Percentiles rank a stretch among this genome's conserved stretches.
phyloP scores from a whole-genome alignment of 2,888 invertebrate species.

The Cosmia pyralina region DNA sequence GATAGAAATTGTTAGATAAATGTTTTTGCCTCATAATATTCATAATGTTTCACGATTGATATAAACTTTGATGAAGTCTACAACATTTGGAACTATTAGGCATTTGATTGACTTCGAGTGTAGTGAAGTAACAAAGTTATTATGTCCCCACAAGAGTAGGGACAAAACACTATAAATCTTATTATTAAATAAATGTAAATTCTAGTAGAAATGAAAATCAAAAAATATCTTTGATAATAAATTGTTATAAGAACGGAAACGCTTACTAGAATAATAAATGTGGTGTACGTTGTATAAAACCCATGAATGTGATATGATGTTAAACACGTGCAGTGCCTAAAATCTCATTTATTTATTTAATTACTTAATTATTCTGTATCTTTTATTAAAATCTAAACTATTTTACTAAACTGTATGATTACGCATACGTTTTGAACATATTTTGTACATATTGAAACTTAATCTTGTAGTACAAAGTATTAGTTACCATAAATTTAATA shows the following conservation, averaged over 20 bases:
- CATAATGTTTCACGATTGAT: conserved; percentile 24
- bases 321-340: conserved; percentile 89
- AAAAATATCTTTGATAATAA: conserved; percentile 80
- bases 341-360: conserved; percentile 84
- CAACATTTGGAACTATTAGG: conserved; percentile 38
- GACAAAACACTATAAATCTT: conserved; percentile 40
- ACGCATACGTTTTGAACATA: conserved; percentile 74
- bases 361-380: conserved; percentile 74
- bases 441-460: conserved; percentile 86
- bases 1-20: conserved; percentile 41
- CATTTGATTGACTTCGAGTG: conserved; percentile 26
- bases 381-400: conserved; percentile 74
- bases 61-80: conserved; percentile 37
- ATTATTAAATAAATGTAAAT: conserved; percentile 53
- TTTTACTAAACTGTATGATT: conserved; percentile 75
- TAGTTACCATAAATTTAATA: conserved; percentile 87
- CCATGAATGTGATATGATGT: conserved; percentile 88
- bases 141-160: conserved; percentile 15
- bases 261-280: conserved; percentile 86
- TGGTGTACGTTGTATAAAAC: conserved; percentile 81
- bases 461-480: conserved; percentile 89
- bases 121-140: conserved; percentile 42
- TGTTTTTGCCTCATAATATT: conserved; percentile 31
- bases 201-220: conserved; percentile 61
- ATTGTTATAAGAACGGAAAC: conserved; percentile 87